Percentiles rank a stretch among this genome's conserved stretches.
phyloP scores from a whole-genome alignment of 1,140 invertebrate species.

The Psilanteris sp. region DNA sequence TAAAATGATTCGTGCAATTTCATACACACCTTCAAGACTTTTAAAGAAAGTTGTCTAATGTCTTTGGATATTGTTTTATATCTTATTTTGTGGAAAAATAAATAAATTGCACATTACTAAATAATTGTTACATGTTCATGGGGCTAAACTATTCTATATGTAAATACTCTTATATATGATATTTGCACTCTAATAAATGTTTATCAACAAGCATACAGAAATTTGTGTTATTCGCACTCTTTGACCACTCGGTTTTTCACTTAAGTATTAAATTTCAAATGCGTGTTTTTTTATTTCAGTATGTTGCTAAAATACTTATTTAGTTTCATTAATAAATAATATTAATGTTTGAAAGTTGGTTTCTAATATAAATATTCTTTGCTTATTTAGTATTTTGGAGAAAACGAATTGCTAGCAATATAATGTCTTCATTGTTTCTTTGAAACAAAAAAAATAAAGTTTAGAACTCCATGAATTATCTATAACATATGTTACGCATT shows the following conservation, averaged over 20 bases:
- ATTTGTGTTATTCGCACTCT: conserved; percentile 6
- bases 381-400: background rate
- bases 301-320: conserved; percentile 11
- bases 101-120: conserved; percentile 58
- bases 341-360: conserved; percentile 11
- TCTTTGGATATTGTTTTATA: conserved; percentile 43
- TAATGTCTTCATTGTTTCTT: conserved; percentile 4
- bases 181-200: conserved; percentile 14
- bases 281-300: conserved; percentile 1
- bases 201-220: conserved; percentile 7
- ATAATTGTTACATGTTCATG: conserved; percentile 33
- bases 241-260: conserved; percentile 17
- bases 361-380: conserved; percentile 25
- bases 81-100: conserved; percentile 20
- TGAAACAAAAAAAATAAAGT: too few species aligned
- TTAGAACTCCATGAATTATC: too few species aligned
- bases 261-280: conserved; percentile 9
- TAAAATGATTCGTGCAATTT: conserved; percentile 35
- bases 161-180: conserved; percentile 32
- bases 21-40: conserved; percentile 14
- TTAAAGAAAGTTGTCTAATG: conserved; percentile 39
- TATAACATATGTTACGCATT: conserved; percentile 31
- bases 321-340: conserved; percentile 26
- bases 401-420: background rate
- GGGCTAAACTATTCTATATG: conserved; percentile 21